A percentile compares a stretch with the other conserved stretches of the same genome.
These are phyloP conservation scores for Petaurus breviceps DNA, from an alignment of 2,113 vertebrate species.

Conservation along the genomic window DNA sequence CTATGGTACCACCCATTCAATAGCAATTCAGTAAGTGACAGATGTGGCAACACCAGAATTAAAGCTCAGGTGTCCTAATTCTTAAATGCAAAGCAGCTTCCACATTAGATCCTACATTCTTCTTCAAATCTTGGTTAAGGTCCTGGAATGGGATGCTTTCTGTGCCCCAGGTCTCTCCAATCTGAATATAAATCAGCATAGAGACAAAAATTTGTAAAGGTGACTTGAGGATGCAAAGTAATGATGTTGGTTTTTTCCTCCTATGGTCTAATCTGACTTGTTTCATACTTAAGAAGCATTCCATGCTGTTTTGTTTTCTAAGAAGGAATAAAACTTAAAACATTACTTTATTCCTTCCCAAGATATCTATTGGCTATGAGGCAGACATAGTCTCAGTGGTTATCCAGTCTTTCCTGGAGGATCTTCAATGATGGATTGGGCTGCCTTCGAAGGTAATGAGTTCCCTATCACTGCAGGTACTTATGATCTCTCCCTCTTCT, in stretches of 20 bases:
- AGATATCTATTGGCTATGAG: not conserved
- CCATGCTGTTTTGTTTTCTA: not conserved
- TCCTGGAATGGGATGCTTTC: not conserved
- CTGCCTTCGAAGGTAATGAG: not conserved
- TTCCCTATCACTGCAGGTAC: not conserved
- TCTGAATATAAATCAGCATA: not conserved
- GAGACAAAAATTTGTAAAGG: not conserved
- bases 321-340: not conserved
- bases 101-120: not conserved
- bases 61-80: not conserved
- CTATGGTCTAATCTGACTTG: conserved; percentile 9
- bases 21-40: not conserved
- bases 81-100: not conserved
- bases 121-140: not conserved
- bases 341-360: not conserved
- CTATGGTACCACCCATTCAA: not conserved
- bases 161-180: not conserved
- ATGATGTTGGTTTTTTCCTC: not conserved
- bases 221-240: not conserved
- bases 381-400: not conserved
- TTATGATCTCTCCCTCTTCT: not conserved
- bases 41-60: not conserved
- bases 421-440: not conserved
- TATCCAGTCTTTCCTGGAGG: not conserved
- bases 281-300: not conserved